phyloP scores from a whole-genome alignment of 64 coral and sea anemone genomes.

The Dendrophyllia cribrosa region DNA sequence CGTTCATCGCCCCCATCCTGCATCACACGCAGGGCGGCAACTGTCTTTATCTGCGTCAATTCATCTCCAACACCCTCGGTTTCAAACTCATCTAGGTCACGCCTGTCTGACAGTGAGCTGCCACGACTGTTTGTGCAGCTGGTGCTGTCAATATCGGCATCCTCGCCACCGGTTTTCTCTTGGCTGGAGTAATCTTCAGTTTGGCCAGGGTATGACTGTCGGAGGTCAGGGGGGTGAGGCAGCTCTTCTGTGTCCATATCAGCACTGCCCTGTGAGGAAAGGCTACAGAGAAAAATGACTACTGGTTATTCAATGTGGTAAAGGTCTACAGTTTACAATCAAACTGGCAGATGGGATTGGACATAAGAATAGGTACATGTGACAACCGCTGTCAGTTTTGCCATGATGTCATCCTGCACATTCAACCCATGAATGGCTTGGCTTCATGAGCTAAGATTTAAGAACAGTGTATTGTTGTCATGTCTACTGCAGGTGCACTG shows the following conservation, averaged over 20 bases:
- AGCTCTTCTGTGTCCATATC: slow-evolving; percentile 65
- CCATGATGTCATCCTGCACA: no score
- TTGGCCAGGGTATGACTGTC: slow-evolving; percentile 33
- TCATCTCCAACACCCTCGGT: slow-evolving; percentile 89
- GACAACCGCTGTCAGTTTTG: no score
- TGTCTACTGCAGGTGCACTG: no score
- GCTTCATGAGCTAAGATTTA: no score
- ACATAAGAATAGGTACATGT: no score
- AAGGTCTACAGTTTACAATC: neutral
- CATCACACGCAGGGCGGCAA: slow-evolving; percentile 82
- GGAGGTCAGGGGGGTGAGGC: slow-evolving; percentile 38
- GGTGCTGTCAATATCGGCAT: slow-evolving; percentile 90
- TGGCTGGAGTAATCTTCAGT: slow-evolving; percentile 65
- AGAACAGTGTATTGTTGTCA: no score
- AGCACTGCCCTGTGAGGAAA: slow-evolving; percentile 48
- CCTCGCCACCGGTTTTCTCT: slow-evolving; percentile 75
- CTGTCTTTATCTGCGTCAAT: slow-evolving; percentile 81
- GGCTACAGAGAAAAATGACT: slow-evolving; percentile 9
- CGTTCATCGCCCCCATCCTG: slow-evolving; percentile 65
- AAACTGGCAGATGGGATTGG: no score
- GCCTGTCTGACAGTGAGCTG: slow-evolving; percentile 90
- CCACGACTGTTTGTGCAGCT: slow-evolving; percentile 95
- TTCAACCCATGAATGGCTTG: no score
- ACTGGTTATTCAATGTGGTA: neutral
- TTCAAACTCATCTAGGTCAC: slow-evolving; percentile 92